Conservation (phyloP, 2,888 invertebrate species). For the Urechis unicinctus region DNA sequence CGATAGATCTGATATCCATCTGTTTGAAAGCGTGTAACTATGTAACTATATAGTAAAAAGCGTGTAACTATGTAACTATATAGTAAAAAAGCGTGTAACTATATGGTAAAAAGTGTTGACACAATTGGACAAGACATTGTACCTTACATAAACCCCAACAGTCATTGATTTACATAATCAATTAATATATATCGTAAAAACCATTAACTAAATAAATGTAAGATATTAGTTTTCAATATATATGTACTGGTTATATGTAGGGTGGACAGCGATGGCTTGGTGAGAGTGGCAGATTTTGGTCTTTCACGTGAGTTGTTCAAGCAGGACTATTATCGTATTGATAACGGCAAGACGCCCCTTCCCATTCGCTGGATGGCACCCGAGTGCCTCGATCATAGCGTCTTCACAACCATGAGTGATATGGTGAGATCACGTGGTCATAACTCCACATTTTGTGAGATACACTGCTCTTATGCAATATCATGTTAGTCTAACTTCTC, state of each 20-base stretch:
- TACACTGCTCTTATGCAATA: no score
- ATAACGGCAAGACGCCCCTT: conserved; percentile 35
- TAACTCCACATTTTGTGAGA: background rate
- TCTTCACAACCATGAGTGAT: conserved; percentile 48
- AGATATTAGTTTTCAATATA: background rate
- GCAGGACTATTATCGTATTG: conserved; percentile 51
- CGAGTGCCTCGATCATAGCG: conserved; percentile 48
- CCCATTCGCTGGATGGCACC: conserved; percentile 54
- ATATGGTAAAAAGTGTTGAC: no score
- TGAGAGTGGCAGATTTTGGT: conserved; percentile 56
- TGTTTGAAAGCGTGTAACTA: no score
- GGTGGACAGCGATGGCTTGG: conserved; percentile 26
- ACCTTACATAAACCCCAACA: no score
- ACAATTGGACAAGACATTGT: no score
- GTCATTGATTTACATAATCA: background rate
- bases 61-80: no score
- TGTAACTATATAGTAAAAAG: no score
- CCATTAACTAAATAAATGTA: background rate
- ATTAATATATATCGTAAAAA: background rate
- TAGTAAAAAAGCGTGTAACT: no score
- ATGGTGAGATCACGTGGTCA: conserved; percentile 36
- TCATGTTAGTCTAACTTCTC: no score
- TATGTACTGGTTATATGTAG: conserved; percentile 5
- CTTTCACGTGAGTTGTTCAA: conserved; percentile 54
- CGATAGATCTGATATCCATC: background rate